Conservation (phyloP, 2,888 invertebrate species). For the Phrixothrix hirtus region DNA sequence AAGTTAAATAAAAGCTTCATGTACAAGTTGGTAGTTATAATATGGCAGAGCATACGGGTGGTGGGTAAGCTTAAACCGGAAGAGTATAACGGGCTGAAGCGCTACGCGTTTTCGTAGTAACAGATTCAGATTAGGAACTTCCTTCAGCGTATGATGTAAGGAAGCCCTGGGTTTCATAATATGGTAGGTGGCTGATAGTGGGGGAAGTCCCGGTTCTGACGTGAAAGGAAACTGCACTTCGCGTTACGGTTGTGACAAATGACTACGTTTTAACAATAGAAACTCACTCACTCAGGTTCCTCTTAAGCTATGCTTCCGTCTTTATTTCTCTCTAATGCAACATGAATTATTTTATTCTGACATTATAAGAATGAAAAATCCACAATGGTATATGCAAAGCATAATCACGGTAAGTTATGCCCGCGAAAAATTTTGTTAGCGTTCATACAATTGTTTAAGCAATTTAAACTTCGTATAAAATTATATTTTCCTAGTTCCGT, state of each 20-base stretch:
- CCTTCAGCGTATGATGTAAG: slow-evolving; percentile 27
- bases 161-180: slow-evolving; percentile 34
- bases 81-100: slow-evolving; percentile 23
- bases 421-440: slow-evolving; percentile 22
- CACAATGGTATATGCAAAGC: slow-evolving; percentile 17
- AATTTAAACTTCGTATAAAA: slow-evolving; percentile 21
- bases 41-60: slow-evolving; percentile 12
- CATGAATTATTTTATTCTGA: slow-evolving; percentile 39
- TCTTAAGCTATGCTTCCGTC: slow-evolving; percentile 35
- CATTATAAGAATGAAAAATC: slow-evolving; percentile 26
- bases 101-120: slow-evolving; percentile 31
- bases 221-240: slow-evolving; percentile 45
- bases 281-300: slow-evolving; percentile 36
- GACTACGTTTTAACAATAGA: slow-evolving; percentile 43
- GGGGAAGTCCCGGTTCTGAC: slow-evolving; percentile 41
- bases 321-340: slow-evolving; percentile 36
- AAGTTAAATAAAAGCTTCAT: slow-evolving; percentile 14
- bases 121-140: slow-evolving; percentile 39
- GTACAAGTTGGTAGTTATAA: slow-evolving; percentile 10
- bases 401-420: slow-evolving; percentile 25
- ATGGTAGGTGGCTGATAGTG: slow-evolving; percentile 36
- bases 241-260: slow-evolving; percentile 44
- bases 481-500: slow-evolving; percentile 1
- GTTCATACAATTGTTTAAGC: slow-evolving; percentile 16
- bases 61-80: slow-evolving; percentile 23